A percentile compares a stretch with the other conserved stretches of the same genome.
Evolutionary conservation across 2,113 vertebrate species (phyloP).

Genomic region (Vombatus ursinus): DNA sequence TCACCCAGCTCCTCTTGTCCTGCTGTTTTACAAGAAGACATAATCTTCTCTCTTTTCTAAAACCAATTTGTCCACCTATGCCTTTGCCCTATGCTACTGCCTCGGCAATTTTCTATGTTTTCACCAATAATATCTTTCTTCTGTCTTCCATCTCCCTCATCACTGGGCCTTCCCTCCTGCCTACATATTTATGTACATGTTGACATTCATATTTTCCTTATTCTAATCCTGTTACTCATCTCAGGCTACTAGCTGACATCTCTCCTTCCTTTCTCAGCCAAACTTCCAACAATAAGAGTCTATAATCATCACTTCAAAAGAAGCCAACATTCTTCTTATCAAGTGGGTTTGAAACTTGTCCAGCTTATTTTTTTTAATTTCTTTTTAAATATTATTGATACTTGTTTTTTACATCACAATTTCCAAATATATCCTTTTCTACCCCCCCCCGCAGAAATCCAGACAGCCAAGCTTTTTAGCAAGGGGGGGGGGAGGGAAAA

Average conservation of each 20-base stretch:
- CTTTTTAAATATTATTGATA: background rate
- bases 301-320: background rate
- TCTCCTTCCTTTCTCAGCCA: background rate
- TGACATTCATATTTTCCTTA: background rate
- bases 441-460: background rate
- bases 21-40: background rate
- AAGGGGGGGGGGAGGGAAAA: background rate
- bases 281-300: background rate
- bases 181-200: background rate
- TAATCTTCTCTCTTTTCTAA: background rate
- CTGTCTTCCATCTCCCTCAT: background rate
- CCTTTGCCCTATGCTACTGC: background rate
- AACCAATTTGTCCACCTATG: background rate
- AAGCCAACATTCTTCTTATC: background rate
- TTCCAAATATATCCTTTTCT: background rate
- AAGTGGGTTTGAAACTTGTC: background rate
- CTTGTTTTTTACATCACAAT: background rate
- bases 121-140: background rate
- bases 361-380: background rate
- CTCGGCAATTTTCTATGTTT: background rate
- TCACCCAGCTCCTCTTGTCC: background rate
- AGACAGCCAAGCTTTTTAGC: background rate
- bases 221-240: background rate
- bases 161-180: background rate
- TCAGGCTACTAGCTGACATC: background rate